Evolutionary conservation across 2,113 vertebrate species (phyloP), one percentile per base, ranked within the genome.

Genomic region (Progne subis): DNA sequence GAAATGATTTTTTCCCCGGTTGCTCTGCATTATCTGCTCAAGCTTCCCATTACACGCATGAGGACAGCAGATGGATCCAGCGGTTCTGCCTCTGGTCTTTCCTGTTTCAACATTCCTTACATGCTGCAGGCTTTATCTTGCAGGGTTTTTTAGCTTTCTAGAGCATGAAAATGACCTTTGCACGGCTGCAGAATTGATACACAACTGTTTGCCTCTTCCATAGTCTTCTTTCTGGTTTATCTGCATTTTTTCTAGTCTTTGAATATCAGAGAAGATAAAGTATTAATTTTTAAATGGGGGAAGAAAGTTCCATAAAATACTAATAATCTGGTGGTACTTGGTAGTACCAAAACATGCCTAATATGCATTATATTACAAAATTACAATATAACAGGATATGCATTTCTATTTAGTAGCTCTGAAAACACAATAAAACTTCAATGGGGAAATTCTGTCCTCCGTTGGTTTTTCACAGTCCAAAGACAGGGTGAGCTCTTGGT

Each of bases 121-220:
- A 41, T 44, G 17, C 78, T 83, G 50, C 50, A 90, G 71, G 70
- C 43, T 89, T 72, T 44, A 59, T 44, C 39, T 63, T 65, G 55
- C 63, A 92, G 55, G 61, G 72, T 28, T 53, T 80, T 82, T 43
- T 1, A 2, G 75, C 44, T 56, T 83, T 78, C 50, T 77, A 71
- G 77, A 64, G 47, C 76, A 74, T 56, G 44, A 81, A 92, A 94
- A 95, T 52, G 15, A 95, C 60, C 79, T 94, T 50, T 90, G 32
- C 52, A 81, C 32, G 82, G 49, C 5, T 84, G 68, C 52, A 75
- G 52, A 88, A 75, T 75, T 37, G 5, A 64, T 44, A 67, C 1
- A 8, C 19, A 81, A 67, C 49, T 78, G 19, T 44, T 49, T 72
- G 32, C 31, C 25, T 53, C 76, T 83, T 86, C 25, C 24, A 29